A percentile compares a stretch with the other conserved stretches of the same genome.
These are phyloP conservation scores for Sinotaia quadrata DNA, from an alignment of 2,888 invertebrate species.

Conservation along the genomic window DNA sequence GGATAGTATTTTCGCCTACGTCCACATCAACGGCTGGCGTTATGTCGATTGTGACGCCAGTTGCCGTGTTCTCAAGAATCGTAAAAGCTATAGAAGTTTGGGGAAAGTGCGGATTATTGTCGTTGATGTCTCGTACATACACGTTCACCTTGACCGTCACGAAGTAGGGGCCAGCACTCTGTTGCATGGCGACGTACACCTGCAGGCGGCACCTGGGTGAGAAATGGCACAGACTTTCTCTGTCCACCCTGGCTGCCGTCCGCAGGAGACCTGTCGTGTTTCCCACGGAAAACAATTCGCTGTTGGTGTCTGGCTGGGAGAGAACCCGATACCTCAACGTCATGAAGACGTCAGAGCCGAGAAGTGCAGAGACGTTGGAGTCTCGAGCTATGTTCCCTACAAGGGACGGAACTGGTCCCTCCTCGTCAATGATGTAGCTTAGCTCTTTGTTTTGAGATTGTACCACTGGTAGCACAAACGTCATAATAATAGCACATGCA, in stretches of 20 bases:
- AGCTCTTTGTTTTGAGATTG: constrained; percentile 23
- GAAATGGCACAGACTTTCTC: constrained; percentile 32
- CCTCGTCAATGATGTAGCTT: constrained; percentile 24
- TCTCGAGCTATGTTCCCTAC: constrained; percentile 25
- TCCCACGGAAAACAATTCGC: constrained; percentile 23
- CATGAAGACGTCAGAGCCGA: constrained; percentile 17
- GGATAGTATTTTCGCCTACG: constrained; percentile 30
- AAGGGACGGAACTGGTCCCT: constrained; percentile 11
- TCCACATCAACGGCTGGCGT: constrained; percentile 33
- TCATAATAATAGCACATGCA: no score
- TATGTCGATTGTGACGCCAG: constrained; percentile 19
- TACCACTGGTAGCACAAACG: no score
- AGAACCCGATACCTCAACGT: constrained; percentile 27
- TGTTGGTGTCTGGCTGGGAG: constrained; percentile 25
- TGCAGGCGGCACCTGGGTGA: constrained; percentile 26
- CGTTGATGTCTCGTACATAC: constrained; percentile 34
- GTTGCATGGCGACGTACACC: constrained; percentile 34
- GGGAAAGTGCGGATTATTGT: constrained; percentile 35
- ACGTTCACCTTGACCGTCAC: constrained; percentile 33
- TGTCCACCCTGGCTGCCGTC: constrained; percentile 28
- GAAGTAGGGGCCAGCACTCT: constrained; percentile 35
- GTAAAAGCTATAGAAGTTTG: constrained; percentile 25
- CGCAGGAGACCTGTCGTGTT: constrained; percentile 29
- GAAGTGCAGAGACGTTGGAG: constrained; percentile 16
- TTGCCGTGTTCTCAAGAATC: constrained; percentile 31